Evolutionary conservation across 1,140 invertebrate species (phyloP).

Genomic region (Cylas formicarius): DNA sequence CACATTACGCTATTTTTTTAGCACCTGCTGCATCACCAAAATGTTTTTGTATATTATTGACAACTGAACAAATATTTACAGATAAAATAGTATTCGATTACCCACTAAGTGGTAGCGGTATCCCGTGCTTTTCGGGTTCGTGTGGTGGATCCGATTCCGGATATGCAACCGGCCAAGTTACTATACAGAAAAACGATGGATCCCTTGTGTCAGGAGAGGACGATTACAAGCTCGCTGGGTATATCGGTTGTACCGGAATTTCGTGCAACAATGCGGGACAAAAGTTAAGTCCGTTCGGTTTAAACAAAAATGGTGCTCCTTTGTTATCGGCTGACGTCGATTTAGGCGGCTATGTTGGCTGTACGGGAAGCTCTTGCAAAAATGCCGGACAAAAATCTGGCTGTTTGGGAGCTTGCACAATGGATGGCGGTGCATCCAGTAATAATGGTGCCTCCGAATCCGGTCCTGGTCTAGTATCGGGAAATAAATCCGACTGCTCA

Average conservation of each 20-base stretch:
- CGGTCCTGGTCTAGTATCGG: slow-evolving; percentile 1
- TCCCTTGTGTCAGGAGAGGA: background rate
- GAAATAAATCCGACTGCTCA: background rate
- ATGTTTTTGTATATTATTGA: background rate
- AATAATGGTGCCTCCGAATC: background rate
- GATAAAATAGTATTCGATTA: background rate
- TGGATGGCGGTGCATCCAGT: too few species aligned
- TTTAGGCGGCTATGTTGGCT: too few species aligned
- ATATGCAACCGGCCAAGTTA: slow-evolving; percentile 3
- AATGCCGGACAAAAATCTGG: too few species aligned
- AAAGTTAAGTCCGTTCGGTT: too few species aligned
- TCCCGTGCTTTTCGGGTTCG: background rate
- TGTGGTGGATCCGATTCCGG: background rate
- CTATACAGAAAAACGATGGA: slow-evolving; percentile 10
- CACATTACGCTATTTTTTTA: background rate
- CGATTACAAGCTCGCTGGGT: background rate
- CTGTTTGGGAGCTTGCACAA: too few species aligned
- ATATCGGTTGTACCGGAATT: background rate
- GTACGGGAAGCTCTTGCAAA: too few species aligned
- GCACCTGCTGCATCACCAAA: background rate
- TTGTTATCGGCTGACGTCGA: too few species aligned
- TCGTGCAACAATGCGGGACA: background rate
- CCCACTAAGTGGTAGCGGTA: background rate
- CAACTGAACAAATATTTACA: too few species aligned
- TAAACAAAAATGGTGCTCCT: too few species aligned